A percentile compares a stretch with the other conserved stretches of the same genome.
Evolutionary conservation across 2,888 invertebrate genomes (phyloP).

Genomic region (Cryptops parisi): DNA sequence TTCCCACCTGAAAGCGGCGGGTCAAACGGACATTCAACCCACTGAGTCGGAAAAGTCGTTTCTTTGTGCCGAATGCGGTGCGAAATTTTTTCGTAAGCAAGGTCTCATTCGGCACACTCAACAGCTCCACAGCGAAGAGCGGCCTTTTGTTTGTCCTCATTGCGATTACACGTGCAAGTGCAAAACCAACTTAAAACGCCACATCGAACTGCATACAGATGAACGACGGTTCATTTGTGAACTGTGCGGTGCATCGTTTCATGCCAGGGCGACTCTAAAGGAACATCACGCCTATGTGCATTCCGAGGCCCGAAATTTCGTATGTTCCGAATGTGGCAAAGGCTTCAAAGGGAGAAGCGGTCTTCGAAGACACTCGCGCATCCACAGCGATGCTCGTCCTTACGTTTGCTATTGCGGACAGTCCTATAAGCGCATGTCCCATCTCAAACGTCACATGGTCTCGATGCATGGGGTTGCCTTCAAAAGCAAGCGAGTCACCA

Average conservation of each 20-base stretch:
- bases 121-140: slow-evolving; percentile 25
- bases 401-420: slow-evolving; percentile 17
- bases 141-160: slow-evolving; percentile 26
- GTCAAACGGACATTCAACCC: slow-evolving; percentile 17
- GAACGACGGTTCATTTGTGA: slow-evolving; percentile 31
- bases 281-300: slow-evolving; percentile 31
- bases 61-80: slow-evolving; percentile 27
- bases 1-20: slow-evolving; percentile 23
- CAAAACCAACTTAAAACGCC: slow-evolving; percentile 28
- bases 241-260: slow-evolving; percentile 31
- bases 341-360: slow-evolving; percentile 16
- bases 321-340: slow-evolving; percentile 25
- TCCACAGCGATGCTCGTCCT: slow-evolving; percentile 17
- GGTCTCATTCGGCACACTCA: slow-evolving; percentile 26
- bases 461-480: slow-evolving; percentile 13
- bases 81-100: slow-evolving; percentile 24
- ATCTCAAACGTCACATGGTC: slow-evolving; percentile 17
- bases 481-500: slow-evolving; percentile 16
- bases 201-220: slow-evolving; percentile 28
- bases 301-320: slow-evolving; percentile 26
- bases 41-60: slow-evolving; percentile 18
- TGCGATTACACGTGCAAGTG: slow-evolving; percentile 30
- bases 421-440: slow-evolving; percentile 17
- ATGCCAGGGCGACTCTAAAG: slow-evolving; percentile 30
- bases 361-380: slow-evolving; percentile 15